Percentiles rank a stretch among this genome's conserved stretches.
Conservation (phyloP, 1,140 invertebrate genomes). For the Drosophila sucinea region DNA sequence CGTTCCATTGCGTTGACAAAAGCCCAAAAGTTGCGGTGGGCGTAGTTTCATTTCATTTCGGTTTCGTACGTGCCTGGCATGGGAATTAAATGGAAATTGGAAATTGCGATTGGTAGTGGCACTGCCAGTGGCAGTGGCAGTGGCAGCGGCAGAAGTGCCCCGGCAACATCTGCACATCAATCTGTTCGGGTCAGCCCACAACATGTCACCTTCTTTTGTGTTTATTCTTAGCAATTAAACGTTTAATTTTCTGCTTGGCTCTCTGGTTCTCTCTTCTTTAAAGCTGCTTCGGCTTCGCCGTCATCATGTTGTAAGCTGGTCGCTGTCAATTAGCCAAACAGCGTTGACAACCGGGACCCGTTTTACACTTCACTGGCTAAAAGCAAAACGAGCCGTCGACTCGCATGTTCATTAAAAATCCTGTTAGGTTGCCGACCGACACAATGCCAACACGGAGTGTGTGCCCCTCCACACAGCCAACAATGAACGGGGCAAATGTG, state of each 20-base stretch:
- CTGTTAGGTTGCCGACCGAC: slow-evolving; percentile 33
- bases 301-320: slow-evolving; percentile 34
- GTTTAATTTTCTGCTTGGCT: slow-evolving; percentile 46
- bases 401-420: slow-evolving; percentile 63
- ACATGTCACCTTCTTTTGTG: slow-evolving; percentile 7
- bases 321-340: slow-evolving; percentile 59
- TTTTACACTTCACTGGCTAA: slow-evolving; percentile 43
- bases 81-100: slow-evolving; percentile 14
- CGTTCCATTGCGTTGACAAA: neutral
- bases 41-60: slow-evolving; percentile 76
- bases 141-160: neutral
- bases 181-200: slow-evolving; percentile 56
- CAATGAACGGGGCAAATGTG: neutral
- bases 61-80: slow-evolving; percentile 61
- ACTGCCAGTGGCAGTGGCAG: slow-evolving; percentile 28
- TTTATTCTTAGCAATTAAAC: slow-evolving; percentile 70
- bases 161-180: slow-evolving; percentile 50
- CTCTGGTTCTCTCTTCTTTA: neutral
- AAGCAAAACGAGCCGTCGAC: slow-evolving; percentile 33
- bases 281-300: slow-evolving; percentile 18
- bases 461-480: neutral
- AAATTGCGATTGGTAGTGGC: slow-evolving; percentile 44
- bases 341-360: slow-evolving; percentile 52
- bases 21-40: slow-evolving; percentile 37
- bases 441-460: slow-evolving; percentile 13